These are phyloP conservation scores for Ptycholaimellus sp. DNA, from an alignment of 2,888 invertebrate species.

Conservation along the genomic window DNA sequence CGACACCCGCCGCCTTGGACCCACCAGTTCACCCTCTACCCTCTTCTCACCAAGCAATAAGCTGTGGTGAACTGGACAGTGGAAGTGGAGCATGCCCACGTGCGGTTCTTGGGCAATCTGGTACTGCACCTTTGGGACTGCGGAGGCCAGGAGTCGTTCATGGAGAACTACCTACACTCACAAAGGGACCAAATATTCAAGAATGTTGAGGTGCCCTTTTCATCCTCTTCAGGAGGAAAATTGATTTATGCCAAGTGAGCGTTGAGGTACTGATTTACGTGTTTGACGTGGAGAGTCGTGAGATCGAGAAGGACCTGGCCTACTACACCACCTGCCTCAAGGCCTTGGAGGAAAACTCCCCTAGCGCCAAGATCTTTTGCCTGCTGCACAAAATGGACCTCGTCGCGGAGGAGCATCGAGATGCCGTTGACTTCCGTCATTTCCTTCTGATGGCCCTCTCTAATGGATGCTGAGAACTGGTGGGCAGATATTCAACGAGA, in stretches of 20 bases:
- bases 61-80: slow-evolving; percentile 36
- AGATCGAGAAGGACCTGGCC: slow-evolving; percentile 87
- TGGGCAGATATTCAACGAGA: slow-evolving; percentile 52
- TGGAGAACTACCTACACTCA: slow-evolving; percentile 97
- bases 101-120: slow-evolving; percentile 84
- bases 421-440: slow-evolving; percentile 34
- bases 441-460: slow-evolving; percentile 1
- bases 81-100: slow-evolving; percentile 97
- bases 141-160: slow-evolving; percentile 96
- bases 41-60: neutral
- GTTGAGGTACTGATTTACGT: slow-evolving; percentile 69
- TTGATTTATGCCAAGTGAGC: neutral
- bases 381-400: slow-evolving; percentile 98
- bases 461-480: neutral
- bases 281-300: slow-evolving; percentile 91
- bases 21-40: slow-evolving; percentile 54
- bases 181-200: slow-evolving; percentile 94
- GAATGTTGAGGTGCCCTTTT: slow-evolving; percentile 51
- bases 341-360: slow-evolving; percentile 79
- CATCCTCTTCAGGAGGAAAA: neutral
- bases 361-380: slow-evolving; percentile 90
- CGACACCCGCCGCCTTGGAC: slow-evolving; percentile 81
- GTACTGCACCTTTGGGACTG: slow-evolving; percentile 97
- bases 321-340: slow-evolving; percentile 95
- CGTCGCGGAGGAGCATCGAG: slow-evolving; percentile 77